A percentile compares a stretch with the other conserved stretches of the same genome.
Evolutionary conservation across 2,113 vertebrate species (phyloP).

Genomic region (Callopanchax toddi): DNA sequence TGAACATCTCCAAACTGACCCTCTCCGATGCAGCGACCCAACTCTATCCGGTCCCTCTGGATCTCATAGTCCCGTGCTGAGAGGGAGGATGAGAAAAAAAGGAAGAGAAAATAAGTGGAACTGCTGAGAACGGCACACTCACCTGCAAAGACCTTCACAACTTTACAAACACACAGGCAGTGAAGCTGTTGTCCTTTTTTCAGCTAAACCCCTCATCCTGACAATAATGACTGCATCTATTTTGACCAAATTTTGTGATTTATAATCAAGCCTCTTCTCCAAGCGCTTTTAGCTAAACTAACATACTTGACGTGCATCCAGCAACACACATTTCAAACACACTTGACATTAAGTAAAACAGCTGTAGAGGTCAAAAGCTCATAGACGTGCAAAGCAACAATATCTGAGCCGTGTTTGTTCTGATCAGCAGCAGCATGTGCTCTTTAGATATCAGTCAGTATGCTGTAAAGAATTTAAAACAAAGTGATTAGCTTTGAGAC

Average conservation of each 20-base stretch:
- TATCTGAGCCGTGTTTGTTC: too few species aligned
- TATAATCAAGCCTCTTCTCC: not conserved
- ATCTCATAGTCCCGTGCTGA: constrained; percentile 98
- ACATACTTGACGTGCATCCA: constrained; percentile 35
- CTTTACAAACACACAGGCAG: too few species aligned
- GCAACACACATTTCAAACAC: constrained; percentile 10
- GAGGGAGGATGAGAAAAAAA: constrained; percentile 15
- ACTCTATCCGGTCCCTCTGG: constrained; percentile 94
- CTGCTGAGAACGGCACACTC: not conserved
- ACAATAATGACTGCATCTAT: not conserved
- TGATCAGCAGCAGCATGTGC: too few species aligned
- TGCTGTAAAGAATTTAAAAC: too few species aligned
- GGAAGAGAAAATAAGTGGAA: not conserved
- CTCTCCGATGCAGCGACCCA: constrained; percentile 97
- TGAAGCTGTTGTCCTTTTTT: not conserved
- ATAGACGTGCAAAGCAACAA: constrained; percentile 38
- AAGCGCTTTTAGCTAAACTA: not conserved
- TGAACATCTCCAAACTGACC: constrained; percentile 99
- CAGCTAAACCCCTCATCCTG: constrained; percentile 23
- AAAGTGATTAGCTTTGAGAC: too few species aligned
- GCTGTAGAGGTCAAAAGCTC: not conserved
- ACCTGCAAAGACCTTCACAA: not conserved
- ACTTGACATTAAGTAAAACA: constrained; percentile 8
- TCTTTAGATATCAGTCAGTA: too few species aligned
- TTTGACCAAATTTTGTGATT: not conserved